Evolutionary conservation across 2,888 invertebrate species (phyloP), one percentile per base, ranked within the genome.

Genomic region (Trissonchulus sp.): DNA sequence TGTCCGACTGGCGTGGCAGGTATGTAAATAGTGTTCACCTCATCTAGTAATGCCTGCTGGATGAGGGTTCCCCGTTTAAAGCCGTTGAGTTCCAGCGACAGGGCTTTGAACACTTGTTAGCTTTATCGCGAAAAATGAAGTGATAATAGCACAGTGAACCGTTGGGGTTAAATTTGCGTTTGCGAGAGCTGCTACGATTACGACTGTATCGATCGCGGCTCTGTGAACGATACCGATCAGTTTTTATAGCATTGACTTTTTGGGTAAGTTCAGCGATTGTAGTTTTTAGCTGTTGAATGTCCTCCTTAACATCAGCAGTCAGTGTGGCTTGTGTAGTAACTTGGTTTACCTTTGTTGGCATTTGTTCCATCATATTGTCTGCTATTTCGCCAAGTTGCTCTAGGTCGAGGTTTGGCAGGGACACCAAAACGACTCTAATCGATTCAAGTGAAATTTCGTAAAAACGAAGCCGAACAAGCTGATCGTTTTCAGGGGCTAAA

Each of bases 381-480:
- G 71, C 71, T n/a, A 69, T 69, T 3, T 37, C n/a, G 35, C 33
- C 71, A 34, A 36, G 8, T 69, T 36, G 33, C 34, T 31, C 71
- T 34, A 69, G 28, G 34, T 34, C 36, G 33, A 69, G n/a, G 36
- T 69, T 36, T n/a, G 34, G 36, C 35, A 69, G 34, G 23, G 71
- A 69, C n/a, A 69, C 71, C 2, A 69, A 35, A 3, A 37, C 37
- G 33, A 69, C 35, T 34, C 36, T 34, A n/a, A 69, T 34, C 3
- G 36, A n/a, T 69, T 69, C 71, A 23, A 28, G 71, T 31, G 31
- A n/a, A 34, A 69, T 69, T 36, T 69, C 71, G 31, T 36, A 37
- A 36, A 69, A 69, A 8, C 71, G 71, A 28, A 69, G 36, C 8
- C 71, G 71, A 28, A 69, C 71, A 2, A 69, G 71, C 34, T 69